These are phyloP conservation scores for Otolemur garnettii DNA, from an alignment of 2,113 vertebrate species.

Conservation along the genomic window DNA sequence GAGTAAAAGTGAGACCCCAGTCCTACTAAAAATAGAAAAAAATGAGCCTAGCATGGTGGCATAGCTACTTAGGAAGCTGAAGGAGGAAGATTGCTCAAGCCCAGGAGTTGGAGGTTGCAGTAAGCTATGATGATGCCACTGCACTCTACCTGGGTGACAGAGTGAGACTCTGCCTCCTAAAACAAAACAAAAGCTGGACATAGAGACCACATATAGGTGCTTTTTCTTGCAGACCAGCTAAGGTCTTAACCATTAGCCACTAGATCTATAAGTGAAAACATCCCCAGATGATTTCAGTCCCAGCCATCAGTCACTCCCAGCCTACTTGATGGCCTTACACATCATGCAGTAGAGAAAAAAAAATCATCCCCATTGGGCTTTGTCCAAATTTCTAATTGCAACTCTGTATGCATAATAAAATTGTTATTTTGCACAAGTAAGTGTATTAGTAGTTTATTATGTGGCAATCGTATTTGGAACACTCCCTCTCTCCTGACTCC, in stretches of 20 bases:
- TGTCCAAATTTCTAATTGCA: background rate
- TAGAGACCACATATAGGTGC: background rate
- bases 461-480: background rate
- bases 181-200: no score
- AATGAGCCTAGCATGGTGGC: no score
- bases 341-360: background rate
- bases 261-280: background rate
- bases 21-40: no score
- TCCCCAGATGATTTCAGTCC: background rate
- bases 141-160: no score
- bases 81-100: no score
- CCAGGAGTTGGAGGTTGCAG: no score
- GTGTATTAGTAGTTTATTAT: background rate
- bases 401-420: background rate
- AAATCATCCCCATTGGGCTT: background rate
- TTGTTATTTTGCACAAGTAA: background rate
- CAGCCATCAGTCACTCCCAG: background rate
- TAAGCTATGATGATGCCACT: no score
- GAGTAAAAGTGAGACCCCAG: no score
- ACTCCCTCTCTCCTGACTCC: background rate
- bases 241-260: background rate
- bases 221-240: background rate
- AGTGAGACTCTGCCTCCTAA: no score
- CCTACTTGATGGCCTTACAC: background rate
- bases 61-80: no score